Conservation (phyloP, 2,888 invertebrate genomes). For the Chrysomela aeneicollis region DNA sequence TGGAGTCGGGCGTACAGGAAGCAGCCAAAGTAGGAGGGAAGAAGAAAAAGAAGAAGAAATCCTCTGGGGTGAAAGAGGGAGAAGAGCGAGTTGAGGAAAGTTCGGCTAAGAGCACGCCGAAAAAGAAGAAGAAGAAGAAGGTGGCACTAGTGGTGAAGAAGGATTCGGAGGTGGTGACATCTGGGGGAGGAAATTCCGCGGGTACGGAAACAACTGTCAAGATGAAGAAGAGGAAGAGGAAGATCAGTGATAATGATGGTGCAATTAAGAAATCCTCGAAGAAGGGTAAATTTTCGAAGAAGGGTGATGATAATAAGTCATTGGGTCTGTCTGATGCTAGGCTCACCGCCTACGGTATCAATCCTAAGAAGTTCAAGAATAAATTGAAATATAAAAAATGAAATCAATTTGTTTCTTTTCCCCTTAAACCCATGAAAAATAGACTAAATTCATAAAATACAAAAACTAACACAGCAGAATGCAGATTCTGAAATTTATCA, state of each 20-base stretch:
- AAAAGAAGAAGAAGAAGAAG: slow-evolving; percentile 27
- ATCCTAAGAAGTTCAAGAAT: slow-evolving; percentile 87
- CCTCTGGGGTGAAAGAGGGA: background rate
- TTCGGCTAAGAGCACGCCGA: background rate
- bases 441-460: no score
- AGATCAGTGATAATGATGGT: slow-evolving; percentile 38
- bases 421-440: no score
- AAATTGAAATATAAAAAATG: slow-evolving; percentile 69
- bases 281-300: slow-evolving; percentile 42
- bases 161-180: background rate
- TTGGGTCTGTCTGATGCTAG: slow-evolving; percentile 75
- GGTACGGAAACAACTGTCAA: background rate
- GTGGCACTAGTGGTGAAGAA: no score
- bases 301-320: slow-evolving; percentile 25
- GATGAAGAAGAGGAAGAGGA: slow-evolving; percentile 37
- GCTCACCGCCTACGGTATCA: slow-evolving; percentile 89
- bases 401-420: background rate
- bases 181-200: background rate
- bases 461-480: no score
- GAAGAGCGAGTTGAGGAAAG: background rate
- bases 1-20: slow-evolving; percentile 13
- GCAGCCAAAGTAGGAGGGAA: slow-evolving; percentile 26
- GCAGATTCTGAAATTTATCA: no score
- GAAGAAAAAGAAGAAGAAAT: slow-evolving; percentile 42
- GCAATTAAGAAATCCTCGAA: slow-evolving; percentile 44